These are phyloP conservation scores for Hydractinia symbiolongicarpus DNA, from an alignment of 30 jellyfish, hydroid and myxozoan genomes.

Conservation along the genomic window DNA sequence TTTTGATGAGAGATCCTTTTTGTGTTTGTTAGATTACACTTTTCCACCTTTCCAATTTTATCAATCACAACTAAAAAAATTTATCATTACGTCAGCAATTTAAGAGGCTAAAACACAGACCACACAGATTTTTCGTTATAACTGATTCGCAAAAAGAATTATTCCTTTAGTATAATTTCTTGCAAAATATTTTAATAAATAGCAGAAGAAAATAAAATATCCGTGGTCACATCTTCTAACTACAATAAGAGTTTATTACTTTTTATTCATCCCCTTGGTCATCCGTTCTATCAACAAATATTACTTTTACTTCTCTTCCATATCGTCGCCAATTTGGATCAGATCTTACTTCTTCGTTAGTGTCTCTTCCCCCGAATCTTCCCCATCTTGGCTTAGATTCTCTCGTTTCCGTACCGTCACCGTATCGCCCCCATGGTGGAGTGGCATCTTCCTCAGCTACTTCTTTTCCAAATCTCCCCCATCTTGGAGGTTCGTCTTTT, in stretches of 20 bases:
- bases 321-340: background rate
- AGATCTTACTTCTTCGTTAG: background rate
- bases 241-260: background rate
- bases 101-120: too few species aligned
- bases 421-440: slow-evolving; percentile 7
- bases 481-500: background rate
- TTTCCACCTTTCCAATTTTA: too few species aligned
- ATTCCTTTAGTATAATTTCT: too few species aligned
- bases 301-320: background rate
- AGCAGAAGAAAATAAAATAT: too few species aligned
- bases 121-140: too few species aligned
- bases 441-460: background rate
- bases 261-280: background rate
- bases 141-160: too few species aligned
- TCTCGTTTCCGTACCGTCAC: background rate
- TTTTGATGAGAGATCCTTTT: too few species aligned
- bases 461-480: background rate
- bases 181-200: too few species aligned
- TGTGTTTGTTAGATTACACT: too few species aligned
- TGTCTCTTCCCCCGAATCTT: background rate
- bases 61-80: too few species aligned
- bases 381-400: slow-evolving; percentile 13
- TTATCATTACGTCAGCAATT: too few species aligned
- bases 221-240: too few species aligned
- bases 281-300: background rate